Evolutionary conservation across 2,888 invertebrate species (phyloP).

Genomic region (Tenthredo scrophulariae): DNA sequence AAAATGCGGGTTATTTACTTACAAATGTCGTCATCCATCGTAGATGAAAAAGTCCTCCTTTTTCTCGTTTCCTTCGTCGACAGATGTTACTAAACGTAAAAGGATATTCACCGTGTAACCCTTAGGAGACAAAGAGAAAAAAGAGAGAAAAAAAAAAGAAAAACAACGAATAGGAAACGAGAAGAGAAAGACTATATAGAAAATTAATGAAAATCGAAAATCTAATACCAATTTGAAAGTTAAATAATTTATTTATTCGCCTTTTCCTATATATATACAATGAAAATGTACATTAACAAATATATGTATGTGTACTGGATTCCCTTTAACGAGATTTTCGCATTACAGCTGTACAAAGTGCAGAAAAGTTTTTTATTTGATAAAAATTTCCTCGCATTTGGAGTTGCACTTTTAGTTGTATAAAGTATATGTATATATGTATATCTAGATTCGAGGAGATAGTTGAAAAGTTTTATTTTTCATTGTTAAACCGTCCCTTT

Average conservation of each 20-base stretch:
- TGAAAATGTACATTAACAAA: background rate
- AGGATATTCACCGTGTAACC: background rate
- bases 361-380: background rate
- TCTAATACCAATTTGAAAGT: background rate
- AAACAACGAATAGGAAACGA: background rate
- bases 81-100: constrained; percentile 10
- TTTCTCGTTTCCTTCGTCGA: constrained; percentile 30
- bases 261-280: background rate
- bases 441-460: constrained; percentile 2
- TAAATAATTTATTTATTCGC: background rate
- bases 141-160: background rate
- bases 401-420: background rate
- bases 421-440: background rate
- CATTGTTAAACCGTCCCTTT: constrained; percentile 8
- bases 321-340: background rate
- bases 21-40: constrained; percentile 68
- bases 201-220: background rate
- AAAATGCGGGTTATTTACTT: constrained; percentile 60
- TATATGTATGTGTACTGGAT: background rate
- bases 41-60: constrained; percentile 51
- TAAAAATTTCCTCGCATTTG: background rate
- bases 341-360: background rate
- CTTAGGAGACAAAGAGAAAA: too few relatives aligned
- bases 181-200: background rate
- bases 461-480: constrained; percentile 34